Conservation (phyloP, 2,888 invertebrate species). For the Pelosia muscerda region DNA sequence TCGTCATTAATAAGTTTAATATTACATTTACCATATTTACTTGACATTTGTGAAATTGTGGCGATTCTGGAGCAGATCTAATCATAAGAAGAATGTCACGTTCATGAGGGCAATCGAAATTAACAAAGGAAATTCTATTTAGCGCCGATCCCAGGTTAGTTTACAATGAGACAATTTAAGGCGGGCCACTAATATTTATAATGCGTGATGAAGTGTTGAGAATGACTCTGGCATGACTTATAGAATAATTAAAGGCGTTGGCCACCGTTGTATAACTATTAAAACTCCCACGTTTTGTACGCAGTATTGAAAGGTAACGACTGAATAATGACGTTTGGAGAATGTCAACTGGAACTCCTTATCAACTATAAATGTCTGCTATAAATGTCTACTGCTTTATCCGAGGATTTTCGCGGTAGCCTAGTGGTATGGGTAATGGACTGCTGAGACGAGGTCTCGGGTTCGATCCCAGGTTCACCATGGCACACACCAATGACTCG, state of each 20-base stretch:
- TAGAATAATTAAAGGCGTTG: slow-evolving; percentile 1
- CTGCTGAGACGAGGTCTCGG: no score
- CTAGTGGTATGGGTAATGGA: no score
- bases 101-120: not conserved
- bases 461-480: no score
- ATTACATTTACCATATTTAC: no score
- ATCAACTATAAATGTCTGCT: not conserved
- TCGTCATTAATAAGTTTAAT: no score
- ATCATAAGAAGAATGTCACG: no score
- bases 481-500: no score
- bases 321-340: slow-evolving; percentile 3
- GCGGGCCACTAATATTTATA: not conserved
- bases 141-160: no score
- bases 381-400: not conserved
- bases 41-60: no score
- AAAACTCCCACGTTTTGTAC: not conserved
- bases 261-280: not conserved
- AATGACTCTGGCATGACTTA: not conserved
- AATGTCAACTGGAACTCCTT: slow-evolving; percentile 4
- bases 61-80: no score
- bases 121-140: not conserved
- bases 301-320: slow-evolving; percentile 1
- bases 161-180: no score
- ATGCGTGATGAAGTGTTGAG: not conserved
- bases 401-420: no score